A percentile compares a stretch with the other conserved stretches of the same genome.
phyloP scores from a whole-genome alignment of 2,797 vertebrate species.

The Paguma larvata region DNA sequence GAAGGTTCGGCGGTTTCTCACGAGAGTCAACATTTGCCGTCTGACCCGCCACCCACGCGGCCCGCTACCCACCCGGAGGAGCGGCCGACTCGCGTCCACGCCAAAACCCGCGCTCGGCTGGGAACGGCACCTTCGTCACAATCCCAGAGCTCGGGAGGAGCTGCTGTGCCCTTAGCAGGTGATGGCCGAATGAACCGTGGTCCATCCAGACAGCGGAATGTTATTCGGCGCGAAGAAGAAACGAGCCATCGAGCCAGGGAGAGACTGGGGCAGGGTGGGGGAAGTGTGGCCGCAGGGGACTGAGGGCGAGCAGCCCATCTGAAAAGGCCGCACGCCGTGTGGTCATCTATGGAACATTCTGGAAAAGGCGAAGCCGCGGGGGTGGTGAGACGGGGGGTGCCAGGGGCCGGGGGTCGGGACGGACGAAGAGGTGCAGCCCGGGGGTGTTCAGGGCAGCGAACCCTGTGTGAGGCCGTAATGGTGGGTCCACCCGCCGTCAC shows the following conservation, averaged over 20 bases:
- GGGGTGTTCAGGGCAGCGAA: fast-evolving
- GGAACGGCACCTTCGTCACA: background rate
- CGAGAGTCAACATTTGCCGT: background rate
- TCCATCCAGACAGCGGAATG: fast-evolving
- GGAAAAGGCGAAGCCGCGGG: fast-evolving
- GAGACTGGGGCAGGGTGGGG: too few species aligned
- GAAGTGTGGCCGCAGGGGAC: fast-evolving
- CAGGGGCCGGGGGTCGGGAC: fast-evolving
- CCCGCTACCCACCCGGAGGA: background rate
- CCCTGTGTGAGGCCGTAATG: fast-evolving
- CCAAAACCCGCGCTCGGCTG: background rate
- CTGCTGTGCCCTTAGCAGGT: background rate
- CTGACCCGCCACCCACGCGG: fast-evolving
- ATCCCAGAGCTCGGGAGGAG: background rate
- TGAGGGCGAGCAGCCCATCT: background rate
- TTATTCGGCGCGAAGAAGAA: too few species aligned
- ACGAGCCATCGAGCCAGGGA: background rate
- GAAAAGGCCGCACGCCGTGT: fast-evolving
- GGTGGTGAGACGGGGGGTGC: fast-evolving
- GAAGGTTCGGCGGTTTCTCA: background rate
- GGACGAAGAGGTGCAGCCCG: background rate
- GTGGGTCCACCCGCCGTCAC: too few species aligned
- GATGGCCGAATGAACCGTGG: fast-evolving
- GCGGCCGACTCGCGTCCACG: fast-evolving
- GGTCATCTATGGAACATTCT: background rate